A percentile compares a stretch with the other conserved stretches of the same genome.
Evolutionary conservation across 1,140 invertebrate species (phyloP).

Genomic region (Aphaenogaster rudis): DNA sequence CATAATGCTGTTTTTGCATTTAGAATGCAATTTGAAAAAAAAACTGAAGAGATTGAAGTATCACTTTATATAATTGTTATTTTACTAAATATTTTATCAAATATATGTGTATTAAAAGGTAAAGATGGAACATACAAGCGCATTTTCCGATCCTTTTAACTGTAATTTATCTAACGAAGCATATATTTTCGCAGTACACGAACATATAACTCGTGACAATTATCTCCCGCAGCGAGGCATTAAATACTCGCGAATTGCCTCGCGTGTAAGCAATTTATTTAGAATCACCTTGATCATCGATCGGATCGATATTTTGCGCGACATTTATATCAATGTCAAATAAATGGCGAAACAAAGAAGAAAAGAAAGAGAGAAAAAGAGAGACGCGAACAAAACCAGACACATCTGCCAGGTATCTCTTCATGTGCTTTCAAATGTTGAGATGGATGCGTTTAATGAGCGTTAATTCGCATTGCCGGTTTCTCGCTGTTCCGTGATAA

Average conservation of each 20-base stretch:
- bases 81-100: not conserved
- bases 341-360: not conserved
- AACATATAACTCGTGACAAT: slow-evolving; percentile 23
- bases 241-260: slow-evolving; percentile 37
- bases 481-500: slow-evolving; percentile 30
- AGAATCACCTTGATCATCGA: not conserved
- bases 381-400: not conserved
- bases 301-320: not conserved
- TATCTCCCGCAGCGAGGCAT: slow-evolving; percentile 40
- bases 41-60: not conserved
- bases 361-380: not conserved
- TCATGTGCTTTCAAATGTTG: slow-evolving; percentile 9
- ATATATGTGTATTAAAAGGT: not conserved
- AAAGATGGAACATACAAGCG: not conserved
- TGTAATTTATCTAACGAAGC: slow-evolving; percentile 21
- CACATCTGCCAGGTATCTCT: not conserved
- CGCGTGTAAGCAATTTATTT: slow-evolving; percentile 14
- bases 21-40: not conserved
- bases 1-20: not conserved
- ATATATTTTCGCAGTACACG: not conserved
- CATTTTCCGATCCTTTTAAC: not conserved
- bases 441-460: slow-evolving; percentile 52
- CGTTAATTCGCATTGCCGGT: slow-evolving; percentile 44
- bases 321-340: slow-evolving; percentile 32
- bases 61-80: not conserved